Percentiles rank a stretch among this genome's conserved stretches.
Evolutionary conservation across 1,140 invertebrate species (phyloP).

Genomic region (Sminthurinus signatus): DNA sequence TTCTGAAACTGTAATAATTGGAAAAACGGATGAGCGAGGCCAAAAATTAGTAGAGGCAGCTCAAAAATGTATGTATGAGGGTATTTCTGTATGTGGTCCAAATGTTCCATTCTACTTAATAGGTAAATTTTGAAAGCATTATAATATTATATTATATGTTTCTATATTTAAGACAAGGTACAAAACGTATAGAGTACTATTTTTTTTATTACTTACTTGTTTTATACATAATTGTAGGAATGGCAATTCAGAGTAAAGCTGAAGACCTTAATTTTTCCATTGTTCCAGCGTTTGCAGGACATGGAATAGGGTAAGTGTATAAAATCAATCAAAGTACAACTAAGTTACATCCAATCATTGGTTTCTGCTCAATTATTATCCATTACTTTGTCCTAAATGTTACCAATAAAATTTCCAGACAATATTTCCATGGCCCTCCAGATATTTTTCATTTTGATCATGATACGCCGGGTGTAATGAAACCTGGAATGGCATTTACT

Average conservation of each 20-base stretch:
- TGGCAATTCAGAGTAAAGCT: conserved; percentile 59
- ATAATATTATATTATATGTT: no score
- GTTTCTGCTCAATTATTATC: no score
- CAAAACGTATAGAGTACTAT: not conserved
- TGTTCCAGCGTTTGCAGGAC: conserved; percentile 74
- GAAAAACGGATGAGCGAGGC: conserved; percentile 68
- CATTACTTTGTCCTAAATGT: no score
- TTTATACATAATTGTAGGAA: conserved; percentile 44
- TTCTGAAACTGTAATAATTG: conserved; percentile 77
- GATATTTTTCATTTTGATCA: conserved; percentile 54
- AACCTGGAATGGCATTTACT: conserved; percentile 85
- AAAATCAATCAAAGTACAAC: no score
- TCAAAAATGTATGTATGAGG: conserved; percentile 62
- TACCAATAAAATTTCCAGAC: no score
- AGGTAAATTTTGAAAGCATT: no score
- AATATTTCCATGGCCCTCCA: conserved; percentile 72
- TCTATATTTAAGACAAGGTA: not conserved
- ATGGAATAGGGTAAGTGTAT: no score
- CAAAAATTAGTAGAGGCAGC: conserved; percentile 62
- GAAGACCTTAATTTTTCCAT: conserved; percentile 45
- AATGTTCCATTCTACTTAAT: conserved; percentile 65
- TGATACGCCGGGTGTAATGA: conserved; percentile 64
- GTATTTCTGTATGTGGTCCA: conserved; percentile 69
- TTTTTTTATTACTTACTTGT: not conserved
- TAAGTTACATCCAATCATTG: no score